phyloP scores from a whole-genome alignment of 2,888 invertebrate species.

The Sialis fuliginosa region DNA sequence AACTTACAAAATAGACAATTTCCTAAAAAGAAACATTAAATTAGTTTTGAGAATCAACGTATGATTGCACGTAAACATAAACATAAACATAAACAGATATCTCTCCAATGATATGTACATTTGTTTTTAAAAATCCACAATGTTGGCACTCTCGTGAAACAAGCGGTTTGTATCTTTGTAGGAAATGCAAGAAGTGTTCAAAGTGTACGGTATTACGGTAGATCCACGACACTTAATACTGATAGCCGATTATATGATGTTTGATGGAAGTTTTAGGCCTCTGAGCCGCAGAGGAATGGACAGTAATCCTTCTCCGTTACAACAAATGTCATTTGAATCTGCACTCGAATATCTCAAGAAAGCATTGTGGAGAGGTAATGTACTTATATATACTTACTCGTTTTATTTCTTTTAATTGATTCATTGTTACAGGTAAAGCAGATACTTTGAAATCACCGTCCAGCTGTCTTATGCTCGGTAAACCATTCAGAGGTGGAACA shows the following conservation, averaged over 20 bases:
- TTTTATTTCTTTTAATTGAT: not conserved
- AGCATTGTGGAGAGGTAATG: constrained; percentile 45
- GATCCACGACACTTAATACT: constrained; percentile 85
- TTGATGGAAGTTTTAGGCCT: constrained; percentile 73
- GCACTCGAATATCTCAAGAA: constrained; percentile 69
- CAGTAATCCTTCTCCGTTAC: constrained; percentile 79
- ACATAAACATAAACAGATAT: too few relatives aligned
- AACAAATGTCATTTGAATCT: constrained; percentile 97
- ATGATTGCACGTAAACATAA: too few relatives aligned
- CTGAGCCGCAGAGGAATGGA: constrained; percentile 85
- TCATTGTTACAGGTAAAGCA: constrained; percentile 30
- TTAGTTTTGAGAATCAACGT: too few relatives aligned
- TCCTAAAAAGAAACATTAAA: too few relatives aligned
- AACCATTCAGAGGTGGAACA: constrained; percentile 67
- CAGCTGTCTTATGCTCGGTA: constrained; percentile 71
- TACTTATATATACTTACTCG: not conserved
- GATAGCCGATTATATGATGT: constrained; percentile 97
- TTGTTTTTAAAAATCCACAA: too few relatives aligned
- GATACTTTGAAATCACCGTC: constrained; percentile 74
- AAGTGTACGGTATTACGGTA: constrained; percentile 91
- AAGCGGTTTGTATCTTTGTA: constrained; percentile 14
- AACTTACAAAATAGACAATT: too few relatives aligned
- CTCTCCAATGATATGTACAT: too few relatives aligned
- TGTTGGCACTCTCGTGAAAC: too few relatives aligned
- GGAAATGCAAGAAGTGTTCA: constrained; percentile 92